These are phyloP conservation scores for Drosophila cracens DNA, from an alignment of 2,888 invertebrate genomes.

Conservation along the genomic window DNA sequence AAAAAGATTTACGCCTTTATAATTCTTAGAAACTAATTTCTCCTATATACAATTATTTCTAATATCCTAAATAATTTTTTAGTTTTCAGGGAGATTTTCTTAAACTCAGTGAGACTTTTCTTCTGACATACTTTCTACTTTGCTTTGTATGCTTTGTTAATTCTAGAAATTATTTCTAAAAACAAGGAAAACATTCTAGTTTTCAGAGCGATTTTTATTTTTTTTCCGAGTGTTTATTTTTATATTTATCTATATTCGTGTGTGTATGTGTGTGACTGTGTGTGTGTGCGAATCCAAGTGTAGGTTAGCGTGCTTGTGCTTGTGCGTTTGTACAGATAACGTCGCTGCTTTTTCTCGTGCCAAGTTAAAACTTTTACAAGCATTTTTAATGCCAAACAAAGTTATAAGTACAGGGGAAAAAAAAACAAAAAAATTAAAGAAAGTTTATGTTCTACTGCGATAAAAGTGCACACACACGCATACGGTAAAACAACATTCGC, in stretches of 20 bases:
- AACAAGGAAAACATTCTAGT: background rate
- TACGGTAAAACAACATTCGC: slow-evolving; percentile 27
- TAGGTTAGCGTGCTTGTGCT: slow-evolving; percentile 22
- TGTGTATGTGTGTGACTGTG: slow-evolving; percentile 15
- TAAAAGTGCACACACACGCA: slow-evolving; percentile 61
- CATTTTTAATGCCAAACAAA: slow-evolving; percentile 79
- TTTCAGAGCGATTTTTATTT: background rate
- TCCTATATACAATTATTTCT: background rate
- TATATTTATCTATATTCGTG: slow-evolving; percentile 11
- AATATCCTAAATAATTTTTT: too few relatives aligned
- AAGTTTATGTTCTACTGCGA: slow-evolving; percentile 74
- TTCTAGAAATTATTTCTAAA: background rate
- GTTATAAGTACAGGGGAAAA: slow-evolving; percentile 75
- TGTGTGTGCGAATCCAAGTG: slow-evolving; percentile 15
- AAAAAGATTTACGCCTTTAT: background rate
- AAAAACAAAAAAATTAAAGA: slow-evolving; percentile 22
- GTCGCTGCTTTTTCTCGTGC: slow-evolving; percentile 58
- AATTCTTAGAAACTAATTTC: background rate
- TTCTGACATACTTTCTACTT: background rate
- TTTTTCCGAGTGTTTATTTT: background rate
- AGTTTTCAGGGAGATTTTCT: too few relatives aligned
- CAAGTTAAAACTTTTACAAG: slow-evolving; percentile 77
- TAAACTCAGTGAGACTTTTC: too few relatives aligned
- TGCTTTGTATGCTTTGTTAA: background rate
- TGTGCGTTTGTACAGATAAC: slow-evolving; percentile 61